Base-by-base conservation (phyloP, 2,113 vertebrate species). In the Lonchura striata region DNA sequence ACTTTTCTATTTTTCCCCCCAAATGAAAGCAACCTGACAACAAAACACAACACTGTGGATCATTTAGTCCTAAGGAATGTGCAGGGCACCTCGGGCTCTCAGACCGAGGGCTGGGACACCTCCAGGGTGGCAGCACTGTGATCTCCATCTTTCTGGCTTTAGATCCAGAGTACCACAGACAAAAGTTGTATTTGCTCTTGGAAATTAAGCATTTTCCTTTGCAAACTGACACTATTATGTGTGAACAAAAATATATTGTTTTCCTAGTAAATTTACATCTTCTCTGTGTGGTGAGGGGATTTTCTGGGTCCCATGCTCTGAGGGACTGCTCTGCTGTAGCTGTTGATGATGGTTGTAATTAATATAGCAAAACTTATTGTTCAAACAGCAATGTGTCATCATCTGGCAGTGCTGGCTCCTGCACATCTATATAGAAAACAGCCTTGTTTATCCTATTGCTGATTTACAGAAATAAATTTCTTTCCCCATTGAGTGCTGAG, bases 381-480 rank as follows among this genome's bases (percentile, higher is more conserved):
- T 87, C 22, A 47, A 15, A 47, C 18, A 72, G 42, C 47, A 10
- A 1, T 17, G 31, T 79, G 46, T 66, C 3, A 0, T 82, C 30
- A 27, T 8, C 68, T 82, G 69, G 81, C 4, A 18, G 2, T 69
- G 66, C 57, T 60, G 61, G 31, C 21, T 75, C 35, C 75, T 86
- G 39, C 89, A 72, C 44, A 60, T 52, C 69, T 80, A 8, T 44
- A 46, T 31, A 31, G 63, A 39, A 75, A 50, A 33, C 20, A 66
- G 57, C 52, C 57, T 91, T 31, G 56, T 94, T 95, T 90, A 91
- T 91, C 9, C 2, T 68, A 33, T 52, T 70, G 87, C 85, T 97
- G 93, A 96, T 97, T 93, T 97, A 95, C 50, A 94, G 92, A 93
- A 96, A 96, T 94, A 87, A 94, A 96, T 97, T 93, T 93, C 41